These are phyloP conservation scores for Actinopyga echinites DNA, from an alignment of 53 echinoderm and acorn worm genomes.

Conservation along the genomic window DNA sequence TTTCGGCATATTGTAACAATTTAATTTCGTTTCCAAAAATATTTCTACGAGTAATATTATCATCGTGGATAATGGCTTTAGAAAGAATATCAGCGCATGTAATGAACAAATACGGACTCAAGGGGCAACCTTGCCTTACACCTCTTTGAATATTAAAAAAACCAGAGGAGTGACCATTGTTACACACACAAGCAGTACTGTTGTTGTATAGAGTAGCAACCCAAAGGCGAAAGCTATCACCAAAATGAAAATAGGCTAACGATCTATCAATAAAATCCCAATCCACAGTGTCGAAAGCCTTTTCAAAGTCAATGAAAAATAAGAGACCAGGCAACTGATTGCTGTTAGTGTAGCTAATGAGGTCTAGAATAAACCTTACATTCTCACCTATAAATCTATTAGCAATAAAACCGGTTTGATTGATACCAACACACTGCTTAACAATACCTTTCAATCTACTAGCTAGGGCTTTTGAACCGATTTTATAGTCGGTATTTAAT, in stretches of 20 bases:
- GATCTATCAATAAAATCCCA: slow-evolving; percentile 33
- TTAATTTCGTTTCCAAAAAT: neutral
- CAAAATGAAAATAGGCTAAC: slow-evolving; percentile 30
- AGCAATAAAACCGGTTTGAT: slow-evolving; percentile 61
- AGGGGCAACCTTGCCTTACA: too few species aligned
- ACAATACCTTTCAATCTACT: slow-evolving; percentile 46
- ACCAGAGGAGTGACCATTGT: slow-evolving; percentile 20
- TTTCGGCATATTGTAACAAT: slow-evolving; percentile 41
- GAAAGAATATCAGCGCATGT: slow-evolving; percentile 17
- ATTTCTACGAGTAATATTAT: slow-evolving; percentile 17
- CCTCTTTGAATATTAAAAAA: too few species aligned
- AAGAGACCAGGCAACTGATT: slow-evolving; percentile 29
- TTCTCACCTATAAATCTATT: slow-evolving; percentile 60
- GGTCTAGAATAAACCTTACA: slow-evolving; percentile 48
- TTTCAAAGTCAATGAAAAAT: slow-evolving; percentile 37
- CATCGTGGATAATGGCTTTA: neutral
- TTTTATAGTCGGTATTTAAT: slow-evolving; percentile 65
- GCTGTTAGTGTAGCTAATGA: slow-evolving; percentile 11
- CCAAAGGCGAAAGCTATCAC: slow-evolving; percentile 15
- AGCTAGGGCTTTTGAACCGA: slow-evolving; percentile 50
- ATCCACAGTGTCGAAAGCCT: too few species aligned
- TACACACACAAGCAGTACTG: slow-evolving; percentile 10
- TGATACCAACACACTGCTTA: slow-evolving; percentile 18
- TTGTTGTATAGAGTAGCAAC: slow-evolving; percentile 23
- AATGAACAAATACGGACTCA: slow-evolving; percentile 40